Evolutionary conservation across 2,888 invertebrate genomes (phyloP).

Genomic region (Disparrhopalites patrizii): DNA sequence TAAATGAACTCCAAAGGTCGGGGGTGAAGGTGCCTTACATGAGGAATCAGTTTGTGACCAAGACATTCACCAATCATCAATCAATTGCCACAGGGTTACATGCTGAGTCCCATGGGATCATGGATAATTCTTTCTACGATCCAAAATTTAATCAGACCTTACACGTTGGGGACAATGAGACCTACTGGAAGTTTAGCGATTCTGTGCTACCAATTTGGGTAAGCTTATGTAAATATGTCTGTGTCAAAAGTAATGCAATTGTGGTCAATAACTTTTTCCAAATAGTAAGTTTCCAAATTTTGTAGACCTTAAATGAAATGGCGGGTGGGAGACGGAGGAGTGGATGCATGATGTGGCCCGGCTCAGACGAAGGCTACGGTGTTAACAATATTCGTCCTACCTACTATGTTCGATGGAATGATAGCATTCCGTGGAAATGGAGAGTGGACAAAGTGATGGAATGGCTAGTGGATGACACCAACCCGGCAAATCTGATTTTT

Average conservation of each 20-base stretch:
- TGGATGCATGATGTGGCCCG: constrained; percentile 70
- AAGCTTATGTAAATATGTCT: neutral
- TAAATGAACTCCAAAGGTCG: constrained; percentile 54
- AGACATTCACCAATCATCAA: constrained; percentile 67
- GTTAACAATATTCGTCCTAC: constrained; percentile 55
- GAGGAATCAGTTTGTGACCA: constrained; percentile 63
- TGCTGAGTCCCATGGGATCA: constrained; percentile 65
- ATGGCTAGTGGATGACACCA: constrained; percentile 59
- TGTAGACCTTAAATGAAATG: constrained; percentile 60
- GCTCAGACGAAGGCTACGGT: constrained; percentile 57
- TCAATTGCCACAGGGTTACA: constrained; percentile 67
- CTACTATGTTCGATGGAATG: constrained; percentile 50
- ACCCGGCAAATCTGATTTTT: constrained; percentile 65
- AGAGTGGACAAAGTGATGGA: constrained; percentile 59
- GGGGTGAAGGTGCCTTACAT: constrained; percentile 61
- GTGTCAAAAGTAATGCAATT: neutral
- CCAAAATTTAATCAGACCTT: constrained; percentile 49
- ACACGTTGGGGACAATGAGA: constrained; percentile 12
- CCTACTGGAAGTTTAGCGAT: constrained; percentile 41
- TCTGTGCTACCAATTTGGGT: constrained; percentile 43
- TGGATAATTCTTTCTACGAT: constrained; percentile 62
- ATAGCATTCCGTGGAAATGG: constrained; percentile 49
- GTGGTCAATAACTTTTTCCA: neutral
- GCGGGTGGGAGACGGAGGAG: constrained; percentile 56
- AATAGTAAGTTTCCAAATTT: constrained; percentile 39